Base-by-base conservation (phyloP, 2,797 vertebrate species). In the Falco concolor region DNA sequence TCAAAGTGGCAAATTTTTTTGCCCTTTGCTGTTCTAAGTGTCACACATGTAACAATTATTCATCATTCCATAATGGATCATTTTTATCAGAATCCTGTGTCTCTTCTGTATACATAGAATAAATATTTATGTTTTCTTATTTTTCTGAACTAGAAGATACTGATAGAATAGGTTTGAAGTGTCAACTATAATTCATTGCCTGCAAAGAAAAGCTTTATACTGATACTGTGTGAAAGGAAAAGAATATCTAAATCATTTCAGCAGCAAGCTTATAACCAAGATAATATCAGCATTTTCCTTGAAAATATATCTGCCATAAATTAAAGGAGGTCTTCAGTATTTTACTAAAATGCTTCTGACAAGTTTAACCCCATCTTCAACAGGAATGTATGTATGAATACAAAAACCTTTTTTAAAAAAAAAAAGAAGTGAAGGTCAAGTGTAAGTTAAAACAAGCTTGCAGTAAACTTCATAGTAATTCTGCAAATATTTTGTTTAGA, bases 51-150 rank as follows among this genome's bases (percentile, higher is more conserved):
- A 96, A 73, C 85, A 93, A 85, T 97, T 97, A 97, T 89, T 98
- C 95, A 97, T 87, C 94, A 64, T 78, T 83, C 78, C 47, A 44
- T 97, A 97, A 96, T 97, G 96, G 91, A 97, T 98, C 95, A 91
- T 97, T 98, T 98, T 98, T 98, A 98, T 98, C 97, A 96, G 78
- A 44, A 87, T 96, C 64, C 67, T 96, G 20, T 95, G 80, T 97
- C 90, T 97, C 47, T 94, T 96, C 89, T 93, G 47, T 97, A 96
- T 98, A 97, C 96, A 95, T 94, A 96, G 97, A 98, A 97, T 98
- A 98, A 98, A 98, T 98, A 98, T 98, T 98, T 98, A 98, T 98
- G 95, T 97, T 97, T 98, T 97, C 90, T 98, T 94, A 97, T 98
- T 98, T 98, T 98, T 98, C 92, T 97, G 95, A 95, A 89, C 93